phyloP scores from a whole-genome alignment of 2,113 vertebrate genomes.

The Chaetodon auriga region DNA sequence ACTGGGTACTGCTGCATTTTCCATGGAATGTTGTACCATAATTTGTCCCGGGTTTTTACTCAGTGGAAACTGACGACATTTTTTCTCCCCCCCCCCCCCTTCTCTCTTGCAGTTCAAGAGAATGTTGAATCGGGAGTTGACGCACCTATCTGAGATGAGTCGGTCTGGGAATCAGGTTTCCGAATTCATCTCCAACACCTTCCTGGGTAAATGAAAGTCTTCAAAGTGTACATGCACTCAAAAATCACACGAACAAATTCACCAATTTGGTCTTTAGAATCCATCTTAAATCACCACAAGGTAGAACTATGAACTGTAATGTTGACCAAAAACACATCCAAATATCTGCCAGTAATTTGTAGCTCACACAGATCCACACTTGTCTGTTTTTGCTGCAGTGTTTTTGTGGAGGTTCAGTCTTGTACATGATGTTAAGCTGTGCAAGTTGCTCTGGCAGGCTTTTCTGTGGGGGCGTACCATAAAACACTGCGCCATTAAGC shows the following conservation, averaged over 20 bases:
- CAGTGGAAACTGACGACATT: slow-evolving; percentile 68
- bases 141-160: slow-evolving; percentile 95
- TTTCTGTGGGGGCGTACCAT: slow-evolving; percentile 76
- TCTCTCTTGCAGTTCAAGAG: slow-evolving; percentile 90
- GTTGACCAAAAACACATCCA: neutral
- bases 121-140: slow-evolving; percentile 96
- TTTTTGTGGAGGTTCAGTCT: slow-evolving; percentile 27
- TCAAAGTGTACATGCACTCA: slow-evolving; percentile 4
- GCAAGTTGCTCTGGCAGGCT: slow-evolving; percentile 61
- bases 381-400: slow-evolving; percentile 29
- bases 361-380: neutral
- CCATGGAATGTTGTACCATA: slow-evolving; percentile 40
- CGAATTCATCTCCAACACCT: slow-evolving; percentile 95
- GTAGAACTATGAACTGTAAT: neutral
- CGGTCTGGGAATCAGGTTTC: slow-evolving; percentile 97
- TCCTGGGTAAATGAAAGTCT: slow-evolving; percentile 86
- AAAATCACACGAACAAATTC: slow-evolving; percentile 7
- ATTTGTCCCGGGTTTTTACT: slow-evolving; percentile 65
- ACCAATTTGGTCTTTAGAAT: neutral
- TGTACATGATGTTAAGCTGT: slow-evolving; percentile 21
- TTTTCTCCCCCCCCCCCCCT: neutral
- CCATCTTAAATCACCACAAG: neutral
- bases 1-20: slow-evolving; percentile 54
- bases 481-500: slow-evolving; percentile 77
- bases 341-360: neutral